Evolutionary conservation across 2,113 vertebrate genomes (phyloP).

Genomic region (Machaerirhynchus nigripectus): DNA sequence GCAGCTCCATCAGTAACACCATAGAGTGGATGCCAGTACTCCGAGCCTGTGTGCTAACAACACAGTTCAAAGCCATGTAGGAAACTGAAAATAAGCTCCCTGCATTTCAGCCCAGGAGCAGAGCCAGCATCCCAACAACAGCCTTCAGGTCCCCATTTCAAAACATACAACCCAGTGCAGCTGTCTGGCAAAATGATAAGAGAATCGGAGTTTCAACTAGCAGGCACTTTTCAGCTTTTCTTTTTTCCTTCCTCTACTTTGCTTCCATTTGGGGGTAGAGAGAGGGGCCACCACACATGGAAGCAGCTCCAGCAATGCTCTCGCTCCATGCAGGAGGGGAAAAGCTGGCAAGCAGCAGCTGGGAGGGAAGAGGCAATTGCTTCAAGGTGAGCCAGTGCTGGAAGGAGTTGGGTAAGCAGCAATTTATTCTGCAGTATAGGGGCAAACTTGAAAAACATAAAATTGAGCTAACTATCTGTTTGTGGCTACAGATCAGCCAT

Average conservation of each 20-base stretch:
- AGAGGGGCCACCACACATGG: rapidly evolving
- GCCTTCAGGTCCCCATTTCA: background rate
- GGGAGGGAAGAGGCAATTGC: background rate
- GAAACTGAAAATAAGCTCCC: background rate
- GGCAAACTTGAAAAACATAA: background rate
- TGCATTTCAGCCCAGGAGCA: background rate
- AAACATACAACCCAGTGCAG: rapidly evolving
- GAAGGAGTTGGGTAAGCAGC: background rate
- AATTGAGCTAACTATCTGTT: background rate
- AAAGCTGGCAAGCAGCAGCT: background rate
- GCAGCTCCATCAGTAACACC: background rate
- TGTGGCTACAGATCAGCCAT: background rate
- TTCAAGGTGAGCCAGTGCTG: background rate
- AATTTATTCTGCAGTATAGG: background rate
- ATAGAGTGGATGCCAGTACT: background rate
- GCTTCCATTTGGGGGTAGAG: background rate
- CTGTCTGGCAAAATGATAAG: background rate
- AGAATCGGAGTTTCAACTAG: background rate
- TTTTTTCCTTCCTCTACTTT: background rate
- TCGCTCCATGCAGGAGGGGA: background rate
- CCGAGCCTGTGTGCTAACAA: background rate
- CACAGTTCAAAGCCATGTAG: background rate
- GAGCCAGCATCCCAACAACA: background rate
- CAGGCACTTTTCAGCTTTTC: background rate
- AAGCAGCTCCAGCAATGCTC: background rate